Conservation (phyloP, 1,140 invertebrate species). For the Drosophila triauraria region DNA sequence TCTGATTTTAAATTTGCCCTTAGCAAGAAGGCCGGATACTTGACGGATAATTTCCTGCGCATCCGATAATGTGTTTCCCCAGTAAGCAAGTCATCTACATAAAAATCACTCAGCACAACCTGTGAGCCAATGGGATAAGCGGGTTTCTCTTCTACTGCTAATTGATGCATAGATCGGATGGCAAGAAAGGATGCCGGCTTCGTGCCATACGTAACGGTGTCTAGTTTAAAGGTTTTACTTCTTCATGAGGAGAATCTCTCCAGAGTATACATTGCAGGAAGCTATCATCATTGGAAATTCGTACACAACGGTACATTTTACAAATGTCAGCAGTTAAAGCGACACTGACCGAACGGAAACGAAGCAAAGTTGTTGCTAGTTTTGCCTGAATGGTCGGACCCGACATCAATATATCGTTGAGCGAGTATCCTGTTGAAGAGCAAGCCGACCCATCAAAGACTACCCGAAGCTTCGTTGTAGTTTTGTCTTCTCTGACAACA, state of each 20-base stretch:
- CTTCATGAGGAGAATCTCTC: neutral
- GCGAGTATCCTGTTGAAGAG: neutral
- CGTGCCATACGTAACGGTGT: constrained; percentile 2
- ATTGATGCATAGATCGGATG: constrained; percentile 4
- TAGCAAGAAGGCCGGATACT: too few species aligned
- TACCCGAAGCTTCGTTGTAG: neutral
- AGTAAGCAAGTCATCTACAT: constrained; percentile 1
- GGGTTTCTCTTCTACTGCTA: neutral
- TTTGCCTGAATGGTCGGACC: constrained; percentile 1
- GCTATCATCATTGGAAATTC: neutral
- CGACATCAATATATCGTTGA: constrained; percentile 5
- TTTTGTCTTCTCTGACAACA: constrained; percentile 1
- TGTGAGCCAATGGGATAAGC: constrained; percentile 4
- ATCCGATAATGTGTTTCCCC: too few species aligned
- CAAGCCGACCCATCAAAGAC: constrained; percentile 2
- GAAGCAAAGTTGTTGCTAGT: neutral
- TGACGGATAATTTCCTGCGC: too few species aligned
- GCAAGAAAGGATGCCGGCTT: constrained; percentile 4
- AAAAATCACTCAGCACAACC: neutral
- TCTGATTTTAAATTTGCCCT: too few species aligned
- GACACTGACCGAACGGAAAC: neutral
- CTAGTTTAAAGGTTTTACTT: neutral
- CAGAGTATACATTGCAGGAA: constrained; percentile 3
- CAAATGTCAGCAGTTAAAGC: constrained; percentile 9
- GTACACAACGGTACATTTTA: constrained; percentile 8